Evolutionary conservation across 2,113 vertebrate species (phyloP), one percentile per base, ranked within the genome.

Genomic region (Hypocryptadius cinnamomeus): DNA sequence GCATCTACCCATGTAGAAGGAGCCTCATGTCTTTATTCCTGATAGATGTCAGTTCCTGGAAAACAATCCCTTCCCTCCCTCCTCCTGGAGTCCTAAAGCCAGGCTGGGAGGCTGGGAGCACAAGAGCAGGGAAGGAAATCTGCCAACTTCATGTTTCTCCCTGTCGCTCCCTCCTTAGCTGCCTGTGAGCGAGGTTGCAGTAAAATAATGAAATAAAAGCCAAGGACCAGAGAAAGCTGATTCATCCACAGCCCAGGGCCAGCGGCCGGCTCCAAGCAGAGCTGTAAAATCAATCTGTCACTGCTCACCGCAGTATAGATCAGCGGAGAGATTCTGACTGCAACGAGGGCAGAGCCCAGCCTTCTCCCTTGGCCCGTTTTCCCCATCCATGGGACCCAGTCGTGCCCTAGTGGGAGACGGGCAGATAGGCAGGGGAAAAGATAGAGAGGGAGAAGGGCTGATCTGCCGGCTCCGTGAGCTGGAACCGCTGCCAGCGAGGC

Each of bases 281-380:
- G 94, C 96, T 94, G 93, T 97, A 97, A 97, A 97, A 97, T 97
- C 96, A 97, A 97, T 96, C 96, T 97, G 94, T 97, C 97, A 96
- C 96, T 94, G 96, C 87, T 97, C 95, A 96, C 96, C 79, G 95
- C 96, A 97, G 95, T 97, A 86, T 80, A 95, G 95, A 97, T 95
- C 96, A 94, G 95, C 0, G 18, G 79, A 92, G 93, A 95, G 96
- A 95, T 96, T 90, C 91, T 71, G 86, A 79, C 97, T 97, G 96
- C 97, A 94, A 88, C 25, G 51, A 82, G 82, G 57, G 76, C 92
- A 95, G 83, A 89, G 82, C 89, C 81, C 70, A 93, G 73, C 90
- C 89, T 81, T 70, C 85, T 85, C 79, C 35, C 3, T 9, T 25
- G 7, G 61, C 85, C 42, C 10, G 1, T 65, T 72, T 91, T 93